Evolutionary conservation across 2,113 vertebrate species (phyloP).

Genomic region (Loxodonta africana): DNA sequence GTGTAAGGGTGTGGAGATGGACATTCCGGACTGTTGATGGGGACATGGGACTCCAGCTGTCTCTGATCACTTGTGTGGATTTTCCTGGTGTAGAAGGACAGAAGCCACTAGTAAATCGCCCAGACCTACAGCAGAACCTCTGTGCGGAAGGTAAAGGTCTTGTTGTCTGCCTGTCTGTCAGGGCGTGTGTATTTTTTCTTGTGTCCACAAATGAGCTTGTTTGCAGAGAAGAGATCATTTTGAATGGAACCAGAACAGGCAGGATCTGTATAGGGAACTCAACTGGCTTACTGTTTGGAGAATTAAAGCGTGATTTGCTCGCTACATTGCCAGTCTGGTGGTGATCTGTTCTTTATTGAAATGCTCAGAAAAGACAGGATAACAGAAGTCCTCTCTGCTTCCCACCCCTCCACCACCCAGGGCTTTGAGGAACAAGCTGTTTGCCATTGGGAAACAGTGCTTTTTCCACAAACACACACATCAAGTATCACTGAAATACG

Average conservation of each 20-base stretch:
- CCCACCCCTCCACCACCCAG: neutral
- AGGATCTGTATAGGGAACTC: neutral
- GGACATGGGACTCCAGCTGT: slow-evolving; percentile 92
- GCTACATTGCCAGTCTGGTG: neutral
- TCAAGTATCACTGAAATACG: neutral
- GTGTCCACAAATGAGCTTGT: neutral
- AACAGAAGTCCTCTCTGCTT: slow-evolving; percentile 1
- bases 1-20: slow-evolving; percentile 87
- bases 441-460: slow-evolving; percentile 5
- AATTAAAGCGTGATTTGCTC: neutral
- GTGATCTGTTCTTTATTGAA: slow-evolving; percentile 2
- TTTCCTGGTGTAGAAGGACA: slow-evolving; percentile 85
- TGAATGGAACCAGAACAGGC: neutral
- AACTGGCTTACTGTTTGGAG: neutral
- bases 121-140: slow-evolving; percentile 81
- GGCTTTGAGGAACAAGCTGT: neutral
- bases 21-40: slow-evolving; percentile 86
- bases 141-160: slow-evolving; percentile 87
- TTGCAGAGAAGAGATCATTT: neutral
- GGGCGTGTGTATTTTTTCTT: neutral
- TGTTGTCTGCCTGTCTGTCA: neutral
- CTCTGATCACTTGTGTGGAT: slow-evolving; percentile 88
- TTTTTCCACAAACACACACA: neutral
- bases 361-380: neutral
- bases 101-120: slow-evolving; percentile 81